Base-by-base conservation (phyloP, 2,113 vertebrate species). In the Meleagris gallopavo region DNA sequence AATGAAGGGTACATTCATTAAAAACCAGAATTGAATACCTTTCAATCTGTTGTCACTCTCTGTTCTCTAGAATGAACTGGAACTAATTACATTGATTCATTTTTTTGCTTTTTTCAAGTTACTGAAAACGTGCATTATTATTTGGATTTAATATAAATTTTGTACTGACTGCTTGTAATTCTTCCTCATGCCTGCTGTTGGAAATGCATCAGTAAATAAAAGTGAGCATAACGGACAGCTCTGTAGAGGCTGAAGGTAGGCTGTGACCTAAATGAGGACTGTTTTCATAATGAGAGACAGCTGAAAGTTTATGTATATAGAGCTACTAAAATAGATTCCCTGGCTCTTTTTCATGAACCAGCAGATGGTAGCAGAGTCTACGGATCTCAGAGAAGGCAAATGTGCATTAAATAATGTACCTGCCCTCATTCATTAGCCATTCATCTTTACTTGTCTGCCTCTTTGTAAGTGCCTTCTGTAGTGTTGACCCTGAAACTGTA, bases 351-450 rank as follows among this genome's bases (percentile, higher is more conserved):
- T 89, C n/a, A 34, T 10, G 36, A 94, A 65, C 97, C 98, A 94
- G 98, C 97, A 98, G 98, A 96, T 96, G 98, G 96, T 97, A 97
- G 97, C 96, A 97, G 96, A 98, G 97, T 67, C 94, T 84, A 16
- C 87, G 75, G 36, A 77, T 93, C 76, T 88, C 82, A 41, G 81
- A 84, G 69, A 36, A 94, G 54, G 71, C 11, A 93, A 86, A 71
- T 16, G 11, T 82, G 69, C 55, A 11, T 55, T 65, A 52, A 40
- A 76, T 9, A 46, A 16, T 38, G 70, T 43, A 57, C 93, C 34
- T 54, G 75, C 69, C 83, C 79, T 85, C 78, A 70, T 90, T 94
- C 86, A 30, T 86, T 91, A 50, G 50, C 71, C 88, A 83, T 95
- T 91, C 85, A 55, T 96, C 92, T 91, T 92, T 93, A n/a, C 93